Evolutionary conservation across 2,888 invertebrate species (phyloP).

Genomic region (Abrostola triplasia): DNA sequence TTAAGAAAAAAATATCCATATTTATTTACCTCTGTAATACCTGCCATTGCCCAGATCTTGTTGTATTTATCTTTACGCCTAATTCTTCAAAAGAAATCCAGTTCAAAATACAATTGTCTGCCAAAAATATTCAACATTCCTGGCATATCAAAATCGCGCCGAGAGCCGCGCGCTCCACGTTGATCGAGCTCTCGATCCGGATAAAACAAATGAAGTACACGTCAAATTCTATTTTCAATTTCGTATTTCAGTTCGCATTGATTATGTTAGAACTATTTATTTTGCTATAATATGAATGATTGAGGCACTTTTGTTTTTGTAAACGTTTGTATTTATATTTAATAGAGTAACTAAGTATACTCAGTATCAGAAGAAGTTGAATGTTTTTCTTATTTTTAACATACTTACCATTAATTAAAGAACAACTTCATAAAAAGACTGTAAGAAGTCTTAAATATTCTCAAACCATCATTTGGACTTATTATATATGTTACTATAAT

Average conservation of each 20-base stretch:
- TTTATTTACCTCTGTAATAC: no score
- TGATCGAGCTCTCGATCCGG: slow-evolving; percentile 15
- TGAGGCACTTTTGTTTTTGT: not conserved
- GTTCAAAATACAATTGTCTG: not conserved
- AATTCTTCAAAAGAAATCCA: not conserved
- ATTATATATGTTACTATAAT: no score
- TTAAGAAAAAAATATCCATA: no score
- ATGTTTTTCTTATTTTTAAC: no score
- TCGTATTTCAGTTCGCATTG: slow-evolving; percentile 2
- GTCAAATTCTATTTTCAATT: slow-evolving; percentile 24
- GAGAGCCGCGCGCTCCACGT: not conserved
- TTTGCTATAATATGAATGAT: not conserved
- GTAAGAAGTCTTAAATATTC: no score
- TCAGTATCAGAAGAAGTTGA: no score
- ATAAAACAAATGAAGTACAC: slow-evolving; percentile 40
- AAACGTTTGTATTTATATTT: no score
- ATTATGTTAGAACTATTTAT: not conserved
- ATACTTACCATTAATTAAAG: no score
- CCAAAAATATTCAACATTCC: not conserved
- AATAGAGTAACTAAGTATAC: no score
- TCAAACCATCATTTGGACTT: no score
- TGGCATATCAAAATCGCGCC: slow-evolving; percentile 2
- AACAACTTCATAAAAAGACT: no score
- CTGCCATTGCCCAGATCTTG: not conserved
- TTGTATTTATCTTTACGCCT: not conserved